Base-by-base conservation (phyloP, 2,888 invertebrate genomes). In the Cosmopolites sordidus region DNA sequence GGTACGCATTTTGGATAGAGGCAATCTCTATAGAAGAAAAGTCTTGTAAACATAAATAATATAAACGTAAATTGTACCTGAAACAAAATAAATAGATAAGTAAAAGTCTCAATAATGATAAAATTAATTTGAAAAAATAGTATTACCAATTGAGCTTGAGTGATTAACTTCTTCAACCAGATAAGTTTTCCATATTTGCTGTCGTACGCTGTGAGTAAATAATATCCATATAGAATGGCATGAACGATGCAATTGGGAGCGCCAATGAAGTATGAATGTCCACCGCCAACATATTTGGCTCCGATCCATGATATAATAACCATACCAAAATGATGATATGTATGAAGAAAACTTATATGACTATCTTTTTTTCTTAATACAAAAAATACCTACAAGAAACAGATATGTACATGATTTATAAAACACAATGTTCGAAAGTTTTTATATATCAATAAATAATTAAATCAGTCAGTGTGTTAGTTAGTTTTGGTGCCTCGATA, bases 291-390 rank as follows among this genome's bases (percentile, higher is more conserved):
- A 63, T 80, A 86, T 73, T 83, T 86, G 1, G 73, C 67, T 1
- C 76, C 80, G 12, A 73, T 69, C 84, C 87, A 91, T 51, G 78
- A 75, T 0, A 83, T 78, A 3, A 83, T 30, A 0, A 86, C 81
- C 90, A 93, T 92, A 0, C 88, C 87, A 0, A 83, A 79, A 69
- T 93, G 92, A 71, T 93, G 92, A 67, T 92, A 92, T 3, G 92
- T 83, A 67, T 93, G 92, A 18, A 93, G 78, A 66, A 92, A 91
- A 1, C 88, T 81, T 12, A 92, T 79, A 75, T 93, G 92, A 54
- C 81, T 83, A 60, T 84, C 79, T 67, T 89, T 91, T 72, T 92
- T 92, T 49, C 91, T 78, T 59, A 92, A 73, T n/a, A 89, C 82
- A 70, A 92, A 92, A 75, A 92, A 92, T 56, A 89, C 73, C 76